Percentiles rank a stretch among this genome's conserved stretches.
Conservation (phyloP, 2,888 invertebrate genomes). For the Julus scanicus region DNA sequence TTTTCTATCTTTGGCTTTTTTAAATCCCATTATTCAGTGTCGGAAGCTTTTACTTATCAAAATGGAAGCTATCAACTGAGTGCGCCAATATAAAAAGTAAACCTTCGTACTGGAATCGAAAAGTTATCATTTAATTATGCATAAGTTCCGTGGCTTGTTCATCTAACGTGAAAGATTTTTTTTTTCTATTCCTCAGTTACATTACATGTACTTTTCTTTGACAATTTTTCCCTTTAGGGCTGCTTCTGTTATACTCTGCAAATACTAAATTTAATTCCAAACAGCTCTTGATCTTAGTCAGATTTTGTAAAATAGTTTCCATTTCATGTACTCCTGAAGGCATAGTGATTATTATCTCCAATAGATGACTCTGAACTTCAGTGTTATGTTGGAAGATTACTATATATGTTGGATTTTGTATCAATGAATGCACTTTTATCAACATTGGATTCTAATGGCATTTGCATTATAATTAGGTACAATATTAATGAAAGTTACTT, state of each 20-base stretch:
- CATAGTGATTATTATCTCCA: too few relatives aligned
- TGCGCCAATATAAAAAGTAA: conserved; percentile 17
- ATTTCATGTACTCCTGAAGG: too few relatives aligned
- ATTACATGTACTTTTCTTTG: neutral
- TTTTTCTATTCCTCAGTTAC: neutral
- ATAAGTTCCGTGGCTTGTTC: neutral
- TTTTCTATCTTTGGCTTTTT: neutral
- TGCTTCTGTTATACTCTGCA: neutral
- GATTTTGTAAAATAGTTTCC: neutral
- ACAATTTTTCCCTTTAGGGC: neutral
- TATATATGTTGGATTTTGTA: too few relatives aligned
- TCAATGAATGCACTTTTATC: too few relatives aligned
- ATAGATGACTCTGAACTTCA: too few relatives aligned
- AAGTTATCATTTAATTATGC: conserved; percentile 47
- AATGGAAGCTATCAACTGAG: conserved; percentile 45
- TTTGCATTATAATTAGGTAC: too few relatives aligned
- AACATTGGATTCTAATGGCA: too few relatives aligned
- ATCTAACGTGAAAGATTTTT: neutral
- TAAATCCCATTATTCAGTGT: conserved; percentile 45
- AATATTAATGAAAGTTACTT: too few relatives aligned
- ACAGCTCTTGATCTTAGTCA: neutral
- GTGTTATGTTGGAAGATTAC: too few relatives aligned
- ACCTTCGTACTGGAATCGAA: neutral
- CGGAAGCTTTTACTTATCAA: conserved; percentile 43
- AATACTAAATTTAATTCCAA: neutral